These are phyloP conservation scores for Sphenodon punctatus DNA, from an alignment of 2,797 vertebrate species.

Conservation along the genomic window DNA sequence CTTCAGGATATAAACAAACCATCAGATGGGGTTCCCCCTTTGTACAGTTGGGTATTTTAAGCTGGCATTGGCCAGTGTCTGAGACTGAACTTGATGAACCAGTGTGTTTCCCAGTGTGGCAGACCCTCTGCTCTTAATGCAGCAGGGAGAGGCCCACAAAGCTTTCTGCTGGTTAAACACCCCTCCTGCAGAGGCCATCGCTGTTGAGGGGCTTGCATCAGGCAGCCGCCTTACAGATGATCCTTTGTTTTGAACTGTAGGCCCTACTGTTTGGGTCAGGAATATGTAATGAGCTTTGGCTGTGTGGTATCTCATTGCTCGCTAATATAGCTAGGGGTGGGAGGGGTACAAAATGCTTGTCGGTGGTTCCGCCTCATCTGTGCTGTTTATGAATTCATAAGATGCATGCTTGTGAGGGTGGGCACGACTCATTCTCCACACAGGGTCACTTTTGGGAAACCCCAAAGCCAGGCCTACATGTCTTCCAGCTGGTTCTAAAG, in stretches of 20 bases:
- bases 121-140: background rate
- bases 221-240: background rate
- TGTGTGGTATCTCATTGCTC: background rate
- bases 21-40: background rate
- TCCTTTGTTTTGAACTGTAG: conserved; percentile 2
- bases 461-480: background rate
- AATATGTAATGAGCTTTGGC: conserved; percentile 2
- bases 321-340: background rate
- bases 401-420: background rate
- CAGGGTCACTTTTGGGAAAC: background rate
- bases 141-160: background rate
- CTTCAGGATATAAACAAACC: background rate
- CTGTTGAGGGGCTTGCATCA: background rate
- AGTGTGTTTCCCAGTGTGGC: background rate
- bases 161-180: background rate
- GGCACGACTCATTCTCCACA: background rate
- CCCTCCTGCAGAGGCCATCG: background rate
- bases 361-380: background rate
- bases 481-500: background rate
- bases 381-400: background rate
- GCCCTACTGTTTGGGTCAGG: conserved; percentile 15
- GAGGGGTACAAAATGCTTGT: background rate
- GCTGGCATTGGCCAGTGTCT: background rate
- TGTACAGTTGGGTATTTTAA: background rate
- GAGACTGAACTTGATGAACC: background rate